Evolutionary conservation across 37 sponge, comb jelly and placozoan species (phyloP).

Genomic region (Mnemiopsis leidyi): DNA sequence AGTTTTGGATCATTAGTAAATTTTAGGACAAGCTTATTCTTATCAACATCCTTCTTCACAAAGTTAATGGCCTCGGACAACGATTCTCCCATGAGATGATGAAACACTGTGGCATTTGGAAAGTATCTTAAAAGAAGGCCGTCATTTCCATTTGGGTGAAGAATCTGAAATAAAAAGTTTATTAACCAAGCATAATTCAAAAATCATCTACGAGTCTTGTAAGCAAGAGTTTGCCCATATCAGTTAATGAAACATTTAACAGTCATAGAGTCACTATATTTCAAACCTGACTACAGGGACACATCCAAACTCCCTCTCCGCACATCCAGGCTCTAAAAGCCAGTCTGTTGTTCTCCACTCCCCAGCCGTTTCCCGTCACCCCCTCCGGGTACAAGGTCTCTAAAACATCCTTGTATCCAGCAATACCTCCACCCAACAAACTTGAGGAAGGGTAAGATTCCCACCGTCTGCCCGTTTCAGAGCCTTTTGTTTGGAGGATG

Average conservation of each 20-base stretch:
- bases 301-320: conserved; percentile 6
- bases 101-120: neutral
- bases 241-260: no score
- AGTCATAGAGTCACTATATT: neutral
- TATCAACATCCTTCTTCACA: neutral
- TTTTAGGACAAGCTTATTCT: neutral
- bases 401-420: neutral
- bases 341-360: conserved; percentile 27
- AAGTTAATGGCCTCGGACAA: neutral
- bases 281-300: neutral
- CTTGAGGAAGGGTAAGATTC: conserved; percentile 6
- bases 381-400: neutral
- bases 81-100: neutral
- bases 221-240: no score
- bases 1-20: neutral
- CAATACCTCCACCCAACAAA: conserved; percentile 26
- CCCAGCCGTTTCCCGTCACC: neutral
- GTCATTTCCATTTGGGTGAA: conserved; percentile 49
- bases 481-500: neutral
- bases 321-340: conserved; percentile 20
- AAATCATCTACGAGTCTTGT: no score
- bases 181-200: no score
- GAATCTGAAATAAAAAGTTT: neutral
- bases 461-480: neutral
- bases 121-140: neutral